These are phyloP conservation scores for Andrena flavipes DNA, from an alignment of 2,888 invertebrate species.

Conservation along the genomic window DNA sequence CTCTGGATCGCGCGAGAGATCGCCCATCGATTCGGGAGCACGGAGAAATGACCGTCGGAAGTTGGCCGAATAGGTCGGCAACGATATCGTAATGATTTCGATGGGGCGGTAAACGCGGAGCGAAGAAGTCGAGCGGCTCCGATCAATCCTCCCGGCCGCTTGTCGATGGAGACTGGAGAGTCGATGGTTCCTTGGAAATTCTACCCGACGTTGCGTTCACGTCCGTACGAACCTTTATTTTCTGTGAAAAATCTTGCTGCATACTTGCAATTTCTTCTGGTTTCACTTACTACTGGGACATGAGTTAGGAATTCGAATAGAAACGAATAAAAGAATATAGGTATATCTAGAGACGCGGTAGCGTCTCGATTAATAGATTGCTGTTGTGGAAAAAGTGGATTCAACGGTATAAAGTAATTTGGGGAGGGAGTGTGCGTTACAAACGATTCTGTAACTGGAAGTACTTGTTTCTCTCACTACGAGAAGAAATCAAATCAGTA, in stretches of 20 bases:
- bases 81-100: slow-evolving; percentile 48
- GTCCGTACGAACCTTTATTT: background rate
- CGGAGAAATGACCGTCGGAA: slow-evolving; percentile 41
- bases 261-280: too few relatives aligned
- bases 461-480: too few relatives aligned
- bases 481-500: too few relatives aligned
- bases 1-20: slow-evolving; percentile 40
- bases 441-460: too few relatives aligned
- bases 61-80: slow-evolving; percentile 41
- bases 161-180: slow-evolving; percentile 5
- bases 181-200: slow-evolving; percentile 18
- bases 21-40: slow-evolving; percentile 31
- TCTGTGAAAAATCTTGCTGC: background rate
- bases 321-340: too few relatives aligned
- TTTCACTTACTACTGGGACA: too few relatives aligned
- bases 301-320: too few relatives aligned
- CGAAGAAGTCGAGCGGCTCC: slow-evolving; percentile 18
- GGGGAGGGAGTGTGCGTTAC: too few relatives aligned
- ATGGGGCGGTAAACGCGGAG: slow-evolving; percentile 31
- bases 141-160: slow-evolving; percentile 26
- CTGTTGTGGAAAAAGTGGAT: too few relatives aligned
- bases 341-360: too few relatives aligned
- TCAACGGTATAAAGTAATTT: too few relatives aligned
- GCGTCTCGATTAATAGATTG: too few relatives aligned
- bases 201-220: background rate